Evolutionary conservation across 2,113 vertebrate species (phyloP).

Genomic region (Scopus umbretta): DNA sequence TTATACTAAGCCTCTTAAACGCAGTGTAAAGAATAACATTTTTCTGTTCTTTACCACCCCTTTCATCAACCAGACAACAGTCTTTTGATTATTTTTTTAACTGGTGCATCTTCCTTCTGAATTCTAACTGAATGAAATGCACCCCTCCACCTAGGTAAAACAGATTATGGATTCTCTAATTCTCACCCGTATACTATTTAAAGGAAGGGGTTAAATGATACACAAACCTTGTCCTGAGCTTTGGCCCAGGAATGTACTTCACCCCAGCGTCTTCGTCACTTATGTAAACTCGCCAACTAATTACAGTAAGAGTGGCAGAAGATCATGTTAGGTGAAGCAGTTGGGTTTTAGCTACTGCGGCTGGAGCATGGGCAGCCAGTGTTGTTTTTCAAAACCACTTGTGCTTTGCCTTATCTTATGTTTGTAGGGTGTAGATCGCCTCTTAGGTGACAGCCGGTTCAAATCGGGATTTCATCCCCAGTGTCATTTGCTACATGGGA

Average conservation of each 20-base stretch:
- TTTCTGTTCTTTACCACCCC: neutral
- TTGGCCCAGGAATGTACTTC: neutral
- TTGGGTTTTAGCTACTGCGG: neutral
- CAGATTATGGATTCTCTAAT: neutral
- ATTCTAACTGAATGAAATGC: neutral
- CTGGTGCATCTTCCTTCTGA: neutral
- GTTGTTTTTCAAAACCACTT: neutral
- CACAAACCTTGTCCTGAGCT: neutral
- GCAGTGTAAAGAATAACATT: neutral
- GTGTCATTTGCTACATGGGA: neutral
- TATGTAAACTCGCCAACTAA: neutral
- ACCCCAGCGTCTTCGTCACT: neutral
- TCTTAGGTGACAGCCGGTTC: neutral
- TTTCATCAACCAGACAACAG: neutral
- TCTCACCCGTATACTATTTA: neutral
- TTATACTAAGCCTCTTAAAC: neutral
- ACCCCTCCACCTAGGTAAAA: neutral
- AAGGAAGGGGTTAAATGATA: neutral
- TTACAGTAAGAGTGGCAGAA: neutral
- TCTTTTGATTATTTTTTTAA: neutral
- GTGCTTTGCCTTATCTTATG: neutral
- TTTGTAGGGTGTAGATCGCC: neutral
- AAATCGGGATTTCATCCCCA: neutral
- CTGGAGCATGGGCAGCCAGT: neutral
- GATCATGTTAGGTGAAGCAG: neutral